Evolutionary conservation across 2,888 invertebrate species (phyloP), one percentile per base, ranked within the genome.

Genomic region (Cryptus viduatorius): DNA sequence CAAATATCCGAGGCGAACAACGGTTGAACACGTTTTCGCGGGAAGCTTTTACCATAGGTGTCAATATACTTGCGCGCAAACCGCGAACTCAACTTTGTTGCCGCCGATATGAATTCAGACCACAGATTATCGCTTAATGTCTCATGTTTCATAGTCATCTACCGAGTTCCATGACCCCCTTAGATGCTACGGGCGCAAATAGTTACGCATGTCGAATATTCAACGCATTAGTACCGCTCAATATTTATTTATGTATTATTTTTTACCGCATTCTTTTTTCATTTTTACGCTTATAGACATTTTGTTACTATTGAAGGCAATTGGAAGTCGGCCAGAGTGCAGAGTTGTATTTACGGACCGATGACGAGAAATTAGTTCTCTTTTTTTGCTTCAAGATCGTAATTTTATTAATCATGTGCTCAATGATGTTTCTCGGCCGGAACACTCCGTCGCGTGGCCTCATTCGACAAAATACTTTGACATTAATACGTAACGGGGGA

Each of bases 41-140:
- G 7, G 37, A 12, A 19, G 19, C 12, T 5, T 14, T 44, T 65
- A n/a, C 37, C 67, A 29, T 16, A 46, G 10, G 10, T n/a, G 48
- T n/a, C n/a, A 8, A 31, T 50, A 50, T 29, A 19, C 53, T 69
- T 31, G 37, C 16, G 31, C 48, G 31, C 31, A 50, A 69, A 50
- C 71, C 53, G 53, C 42, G 42, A 19, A 19, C 42, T 5, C 53
- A 71, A 37, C 53, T 71, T 56, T 37, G 48, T 69, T 69, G 31
- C 50, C 10, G n/a, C 31, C 7, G 37, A 50, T 48, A 5, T 53
- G 16, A 19, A 48, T 50, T 69, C 16, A 29, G 8, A 48, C 5
- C 29, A 31, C n/a, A 8, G 48, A 48, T 19, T 29, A 31, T 31
- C 12, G 48, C 24, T 68, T 2, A 24, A 24, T 10, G 31, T 50